These are phyloP conservation scores for Sigmodon hispidus DNA, from an alignment of 2,113 vertebrate genomes.

Conservation along the genomic window DNA sequence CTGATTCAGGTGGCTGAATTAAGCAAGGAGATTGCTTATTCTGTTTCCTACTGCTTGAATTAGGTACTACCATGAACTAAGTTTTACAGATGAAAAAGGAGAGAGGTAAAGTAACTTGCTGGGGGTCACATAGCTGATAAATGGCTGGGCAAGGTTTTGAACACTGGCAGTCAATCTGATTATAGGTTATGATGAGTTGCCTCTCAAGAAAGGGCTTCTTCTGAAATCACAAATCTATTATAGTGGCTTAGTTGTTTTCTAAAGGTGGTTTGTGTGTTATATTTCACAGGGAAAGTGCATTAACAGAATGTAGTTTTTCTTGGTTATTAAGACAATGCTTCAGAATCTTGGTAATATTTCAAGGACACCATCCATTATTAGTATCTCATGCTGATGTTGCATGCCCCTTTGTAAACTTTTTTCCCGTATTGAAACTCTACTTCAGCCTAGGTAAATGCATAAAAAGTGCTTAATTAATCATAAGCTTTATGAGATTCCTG, in stretches of 20 bases:
- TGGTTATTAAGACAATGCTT: constrained; percentile 47
- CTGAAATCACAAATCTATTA: constrained; percentile 32
- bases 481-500: neutral
- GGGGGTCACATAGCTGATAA: neutral
- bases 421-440: constrained; percentile 6
- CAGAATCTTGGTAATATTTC: neutral
- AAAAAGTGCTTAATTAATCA: constrained; percentile 26
- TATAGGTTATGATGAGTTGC: constrained; percentile 1
- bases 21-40: neutral
- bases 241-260: constrained; percentile 23
- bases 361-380: constrained; percentile 34
- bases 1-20: neutral
- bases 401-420: constrained; percentile 34
- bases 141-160: constrained; percentile 28
- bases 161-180: neutral
- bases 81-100: constrained; percentile 8
- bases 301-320: constrained; percentile 37
- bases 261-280: neutral
- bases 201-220: neutral
- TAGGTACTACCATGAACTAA: neutral
- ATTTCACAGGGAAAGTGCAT: constrained; percentile 34
- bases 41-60: neutral
- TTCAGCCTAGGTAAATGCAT: constrained; percentile 21
- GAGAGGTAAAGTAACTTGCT: neutral
- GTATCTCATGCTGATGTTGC: neutral